phyloP scores from a whole-genome alignment of 2,113 vertebrate genomes.

The Clarias magur region DNA sequence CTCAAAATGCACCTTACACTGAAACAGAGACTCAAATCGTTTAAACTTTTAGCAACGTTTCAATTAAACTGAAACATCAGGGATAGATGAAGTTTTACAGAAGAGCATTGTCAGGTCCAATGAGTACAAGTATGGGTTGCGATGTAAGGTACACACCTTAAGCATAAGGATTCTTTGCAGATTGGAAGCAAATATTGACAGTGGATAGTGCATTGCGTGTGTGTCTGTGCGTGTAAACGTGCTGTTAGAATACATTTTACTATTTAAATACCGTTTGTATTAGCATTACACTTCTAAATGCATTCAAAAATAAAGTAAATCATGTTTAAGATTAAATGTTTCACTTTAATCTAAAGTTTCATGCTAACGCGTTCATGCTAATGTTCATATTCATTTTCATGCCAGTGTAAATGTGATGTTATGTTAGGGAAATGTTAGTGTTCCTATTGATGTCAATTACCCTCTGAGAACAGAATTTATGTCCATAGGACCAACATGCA shows the following conservation, averaged over 20 bases:
- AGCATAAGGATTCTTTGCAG: slow-evolving; percentile 5
- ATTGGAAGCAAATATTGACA: slow-evolving; percentile 35
- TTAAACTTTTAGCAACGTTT: neutral
- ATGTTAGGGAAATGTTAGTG: too few relatives aligned
- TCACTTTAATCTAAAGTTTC: neutral
- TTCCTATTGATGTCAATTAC: too few relatives aligned
- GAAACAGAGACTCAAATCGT: neutral
- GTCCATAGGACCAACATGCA: too few relatives aligned
- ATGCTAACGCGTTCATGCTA: neutral
- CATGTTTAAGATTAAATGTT: neutral
- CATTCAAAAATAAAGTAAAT: neutral
- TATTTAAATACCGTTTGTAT: neutral
- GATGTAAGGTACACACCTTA: slow-evolving; percentile 19
- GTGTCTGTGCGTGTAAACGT: neutral
- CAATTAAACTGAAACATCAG: neutral
- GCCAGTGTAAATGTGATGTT: too few relatives aligned
- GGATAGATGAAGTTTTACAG: neutral
- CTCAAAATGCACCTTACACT: neutral
- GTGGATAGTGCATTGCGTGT: neutral
- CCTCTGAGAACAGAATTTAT: too few relatives aligned
- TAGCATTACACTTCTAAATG: neutral
- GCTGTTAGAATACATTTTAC: slow-evolving; percentile 7
- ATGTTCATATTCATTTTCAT: too few relatives aligned
- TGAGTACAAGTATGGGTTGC: neutral
- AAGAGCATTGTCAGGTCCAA: neutral